Conservation (phyloP, 2,113 vertebrate genomes). For the Progne subis region DNA sequence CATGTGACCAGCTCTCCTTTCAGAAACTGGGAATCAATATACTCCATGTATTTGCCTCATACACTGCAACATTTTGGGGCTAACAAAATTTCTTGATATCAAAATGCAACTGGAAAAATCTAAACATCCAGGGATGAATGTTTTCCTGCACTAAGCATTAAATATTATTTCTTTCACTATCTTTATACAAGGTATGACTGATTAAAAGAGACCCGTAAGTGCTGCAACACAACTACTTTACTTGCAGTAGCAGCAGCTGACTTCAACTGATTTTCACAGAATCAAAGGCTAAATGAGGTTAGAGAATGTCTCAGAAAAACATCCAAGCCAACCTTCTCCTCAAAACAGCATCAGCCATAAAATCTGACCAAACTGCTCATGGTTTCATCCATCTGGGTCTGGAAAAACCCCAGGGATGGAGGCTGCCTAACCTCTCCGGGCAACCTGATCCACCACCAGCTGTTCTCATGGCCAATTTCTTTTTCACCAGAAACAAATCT, state of each 20-base stretch:
- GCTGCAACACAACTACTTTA: too few species aligned
- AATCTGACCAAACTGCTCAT: neutral
- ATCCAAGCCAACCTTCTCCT: neutral
- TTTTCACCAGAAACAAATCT: neutral
- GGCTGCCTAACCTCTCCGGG: neutral
- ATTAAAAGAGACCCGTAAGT: neutral
- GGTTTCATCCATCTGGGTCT: neutral
- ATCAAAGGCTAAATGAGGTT: neutral
- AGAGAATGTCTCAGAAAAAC: neutral
- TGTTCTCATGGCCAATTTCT: neutral
- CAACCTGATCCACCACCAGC: neutral
- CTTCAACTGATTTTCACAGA: neutral
- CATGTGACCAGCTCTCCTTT: neutral
- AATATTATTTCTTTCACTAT: neutral
- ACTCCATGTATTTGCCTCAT: neutral
- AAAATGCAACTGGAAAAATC: neutral
- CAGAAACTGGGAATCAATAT: neutral
- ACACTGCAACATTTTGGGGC: neutral
- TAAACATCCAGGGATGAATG: neutral
- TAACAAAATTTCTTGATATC: neutral
- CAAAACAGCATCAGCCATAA: neutral
- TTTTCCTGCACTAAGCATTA: neutral
- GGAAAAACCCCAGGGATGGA: neutral
- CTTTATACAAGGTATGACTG: neutral
- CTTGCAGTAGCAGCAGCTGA: neutral